These are phyloP conservation scores for Pteromalus puparum DNA, from an alignment of 1,140 invertebrate genomes.

Conservation along the genomic window DNA sequence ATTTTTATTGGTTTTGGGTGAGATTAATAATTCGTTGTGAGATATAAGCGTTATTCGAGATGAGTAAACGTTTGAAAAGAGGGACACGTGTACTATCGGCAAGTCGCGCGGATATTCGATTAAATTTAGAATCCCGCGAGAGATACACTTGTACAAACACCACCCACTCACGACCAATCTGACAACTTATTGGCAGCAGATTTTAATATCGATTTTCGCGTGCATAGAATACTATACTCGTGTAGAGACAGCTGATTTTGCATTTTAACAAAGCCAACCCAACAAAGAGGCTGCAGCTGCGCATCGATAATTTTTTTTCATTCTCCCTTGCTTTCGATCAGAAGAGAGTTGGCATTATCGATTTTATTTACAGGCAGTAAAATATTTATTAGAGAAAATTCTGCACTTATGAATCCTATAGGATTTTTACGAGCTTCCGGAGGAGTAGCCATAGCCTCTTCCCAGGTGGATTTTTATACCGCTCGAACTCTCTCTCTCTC, in stretches of 20 bases:
- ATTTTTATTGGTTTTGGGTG: too few relatives aligned
- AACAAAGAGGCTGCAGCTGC: too few relatives aligned
- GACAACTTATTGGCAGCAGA: constrained; percentile 1
- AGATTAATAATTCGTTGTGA: too few relatives aligned
- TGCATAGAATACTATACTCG: neutral
- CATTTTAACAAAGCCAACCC: neutral
- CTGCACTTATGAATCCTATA: neutral
- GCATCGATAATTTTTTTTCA: neutral
- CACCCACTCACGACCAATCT: neutral
- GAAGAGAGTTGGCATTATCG: neutral
- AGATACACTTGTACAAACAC: neutral
- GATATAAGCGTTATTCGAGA: too few relatives aligned
- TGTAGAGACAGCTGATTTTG: neutral
- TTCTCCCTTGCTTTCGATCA: neutral
- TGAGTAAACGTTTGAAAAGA: too few relatives aligned
- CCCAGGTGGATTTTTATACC: neutral
- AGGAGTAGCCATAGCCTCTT: neutral
- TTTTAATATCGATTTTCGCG: neutral
- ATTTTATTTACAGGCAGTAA: neutral
- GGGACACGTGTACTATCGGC: too few relatives aligned
- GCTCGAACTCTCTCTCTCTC: neutral
- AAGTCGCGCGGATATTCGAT: too few relatives aligned
- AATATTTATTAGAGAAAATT: constrained; percentile 1
- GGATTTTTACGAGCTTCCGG: neutral
- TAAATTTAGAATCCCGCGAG: too few relatives aligned